Conservation (phyloP, 2,113 vertebrate genomes). For the Hyaena hyaena region DNA sequence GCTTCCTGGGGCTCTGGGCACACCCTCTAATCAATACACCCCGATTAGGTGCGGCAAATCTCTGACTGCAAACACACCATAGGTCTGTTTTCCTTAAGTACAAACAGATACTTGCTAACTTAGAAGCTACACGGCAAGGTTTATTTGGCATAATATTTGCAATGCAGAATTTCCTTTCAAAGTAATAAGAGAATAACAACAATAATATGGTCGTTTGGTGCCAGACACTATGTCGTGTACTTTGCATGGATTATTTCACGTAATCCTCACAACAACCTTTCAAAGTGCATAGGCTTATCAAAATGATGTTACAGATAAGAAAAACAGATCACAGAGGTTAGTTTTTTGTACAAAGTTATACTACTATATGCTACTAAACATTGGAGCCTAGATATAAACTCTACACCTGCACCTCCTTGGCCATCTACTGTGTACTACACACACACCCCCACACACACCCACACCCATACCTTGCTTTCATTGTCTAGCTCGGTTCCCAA, state of each 20-base stretch:
- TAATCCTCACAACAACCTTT: background rate
- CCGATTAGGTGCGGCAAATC: background rate
- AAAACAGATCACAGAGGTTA: background rate
- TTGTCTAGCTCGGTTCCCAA: background rate
- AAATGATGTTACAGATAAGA: background rate
- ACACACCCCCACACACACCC: background rate
- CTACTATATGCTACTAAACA: background rate
- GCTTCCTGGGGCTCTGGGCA: background rate
- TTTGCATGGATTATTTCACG: background rate
- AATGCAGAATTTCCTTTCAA: background rate
- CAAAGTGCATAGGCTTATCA: background rate
- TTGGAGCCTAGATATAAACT: background rate
- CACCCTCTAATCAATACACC: background rate
- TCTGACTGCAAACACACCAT: background rate
- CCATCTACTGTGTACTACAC: background rate
- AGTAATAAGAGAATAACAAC: background rate
- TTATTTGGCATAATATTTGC: background rate
- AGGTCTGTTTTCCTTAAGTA: slow-evolving; percentile 1
- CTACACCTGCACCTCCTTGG: background rate
- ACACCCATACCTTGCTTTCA: background rate
- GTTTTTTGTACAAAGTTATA: background rate
- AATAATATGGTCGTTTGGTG: background rate
- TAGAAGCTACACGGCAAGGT: background rate
- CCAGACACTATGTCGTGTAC: background rate
- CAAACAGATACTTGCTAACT: background rate